These are phyloP conservation scores for Deroplatys truncata DNA, from an alignment of 2,888 invertebrate genomes.

Conservation along the genomic window DNA sequence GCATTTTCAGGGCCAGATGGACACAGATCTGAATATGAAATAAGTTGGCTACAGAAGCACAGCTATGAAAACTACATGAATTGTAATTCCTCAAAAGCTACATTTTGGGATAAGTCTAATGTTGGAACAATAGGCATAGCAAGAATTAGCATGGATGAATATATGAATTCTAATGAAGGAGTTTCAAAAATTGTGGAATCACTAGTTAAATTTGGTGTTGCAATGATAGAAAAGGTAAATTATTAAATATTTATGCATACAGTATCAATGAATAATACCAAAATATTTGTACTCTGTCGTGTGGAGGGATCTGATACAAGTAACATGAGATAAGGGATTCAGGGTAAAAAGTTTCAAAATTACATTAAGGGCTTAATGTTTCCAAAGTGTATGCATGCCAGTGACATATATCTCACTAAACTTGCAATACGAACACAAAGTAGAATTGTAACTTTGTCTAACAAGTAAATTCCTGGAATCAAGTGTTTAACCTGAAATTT, in stretches of 20 bases:
- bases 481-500: too few species aligned
- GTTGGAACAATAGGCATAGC: conserved; percentile 40
- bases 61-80: conserved; percentile 33
- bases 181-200: conserved; percentile 50
- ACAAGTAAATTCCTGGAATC: too few species aligned
- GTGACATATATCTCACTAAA: too few species aligned
- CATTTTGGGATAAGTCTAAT: conserved; percentile 50
- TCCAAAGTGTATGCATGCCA: too few species aligned
- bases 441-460: too few species aligned
- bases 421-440: too few species aligned
- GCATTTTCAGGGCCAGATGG: conserved; percentile 52
- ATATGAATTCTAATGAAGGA: conserved; percentile 48
- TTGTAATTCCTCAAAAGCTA: conserved; percentile 35
- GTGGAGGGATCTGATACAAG: too few species aligned
- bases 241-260: neutral
- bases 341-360: too few species aligned
- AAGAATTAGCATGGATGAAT: conserved; percentile 39
- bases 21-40: conserved; percentile 51
- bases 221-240: conserved; percentile 30
- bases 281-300: too few species aligned
- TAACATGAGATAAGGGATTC: too few species aligned
- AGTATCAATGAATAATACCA: too few species aligned
- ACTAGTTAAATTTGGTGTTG: conserved; percentile 52
- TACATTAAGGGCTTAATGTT: too few species aligned
- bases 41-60: conserved; percentile 48